Evolutionary conservation across 2,888 invertebrate genomes (phyloP).

Genomic region (Rhagonycha fulva): DNA sequence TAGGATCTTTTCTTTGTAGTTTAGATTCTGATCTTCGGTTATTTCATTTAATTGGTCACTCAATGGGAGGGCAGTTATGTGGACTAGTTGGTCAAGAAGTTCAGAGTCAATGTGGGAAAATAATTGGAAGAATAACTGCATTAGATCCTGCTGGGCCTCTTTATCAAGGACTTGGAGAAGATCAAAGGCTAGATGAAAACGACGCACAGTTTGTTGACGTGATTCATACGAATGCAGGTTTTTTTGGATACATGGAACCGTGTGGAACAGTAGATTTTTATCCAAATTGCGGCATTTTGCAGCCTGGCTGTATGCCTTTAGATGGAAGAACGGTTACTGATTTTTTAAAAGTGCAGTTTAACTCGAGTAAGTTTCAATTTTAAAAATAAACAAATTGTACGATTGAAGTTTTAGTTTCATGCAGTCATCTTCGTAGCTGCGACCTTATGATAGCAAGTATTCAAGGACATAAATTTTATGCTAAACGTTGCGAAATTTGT

Average conservation of each 20-base stretch:
- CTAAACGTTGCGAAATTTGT: neutral
- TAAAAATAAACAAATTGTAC: neutral
- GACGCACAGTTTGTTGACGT: slow-evolving; percentile 21
- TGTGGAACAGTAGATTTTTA: slow-evolving; percentile 10
- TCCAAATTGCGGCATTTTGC: slow-evolving; percentile 7
- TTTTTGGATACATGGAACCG: neutral
- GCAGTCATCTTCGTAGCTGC: neutral
- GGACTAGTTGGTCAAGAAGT: slow-evolving; percentile 10
- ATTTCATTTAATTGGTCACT: slow-evolving; percentile 10
- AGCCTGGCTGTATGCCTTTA: neutral
- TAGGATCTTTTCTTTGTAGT: neutral
- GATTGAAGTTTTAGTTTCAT: neutral
- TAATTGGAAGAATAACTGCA: slow-evolving; percentile 19
- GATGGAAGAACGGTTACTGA: neutral
- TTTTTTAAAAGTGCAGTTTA: neutral
- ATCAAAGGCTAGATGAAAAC: neutral
- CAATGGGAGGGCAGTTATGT: slow-evolving; percentile 15
- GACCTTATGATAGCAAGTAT: neutral
- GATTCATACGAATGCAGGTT: slow-evolving; percentile 11
- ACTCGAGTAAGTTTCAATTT: neutral
- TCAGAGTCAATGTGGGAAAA: neutral
- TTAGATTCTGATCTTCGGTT: neutral
- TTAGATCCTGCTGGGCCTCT: slow-evolving; percentile 24
- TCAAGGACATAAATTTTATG: neutral
- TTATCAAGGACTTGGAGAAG: neutral